Evolutionary conservation across 2,113 vertebrate genomes (phyloP).

Genomic region (Ranitomeya imitator): DNA sequence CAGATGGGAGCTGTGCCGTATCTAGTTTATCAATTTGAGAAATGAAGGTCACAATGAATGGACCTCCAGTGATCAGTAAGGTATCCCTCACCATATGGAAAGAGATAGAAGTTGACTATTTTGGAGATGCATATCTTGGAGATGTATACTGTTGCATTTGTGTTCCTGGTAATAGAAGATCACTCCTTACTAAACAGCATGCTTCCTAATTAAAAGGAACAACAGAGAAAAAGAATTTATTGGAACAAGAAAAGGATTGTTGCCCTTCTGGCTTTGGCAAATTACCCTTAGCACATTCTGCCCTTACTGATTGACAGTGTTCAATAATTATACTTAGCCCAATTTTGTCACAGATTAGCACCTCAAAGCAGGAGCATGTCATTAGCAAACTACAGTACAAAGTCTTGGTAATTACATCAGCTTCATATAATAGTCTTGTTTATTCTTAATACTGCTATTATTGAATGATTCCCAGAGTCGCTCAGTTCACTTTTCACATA

Average conservation of each 20-base stretch:
- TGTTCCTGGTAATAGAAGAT: not conserved
- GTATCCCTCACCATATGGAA: too few species aligned
- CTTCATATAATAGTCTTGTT: not conserved
- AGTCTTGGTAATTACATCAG: not conserved
- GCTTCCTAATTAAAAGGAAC: not conserved
- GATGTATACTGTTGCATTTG: not conserved
- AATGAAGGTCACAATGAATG: too few species aligned
- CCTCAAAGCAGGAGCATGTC: not conserved
- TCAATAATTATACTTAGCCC: constrained; percentile 19
- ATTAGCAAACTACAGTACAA: not conserved
- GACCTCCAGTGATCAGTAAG: too few species aligned
- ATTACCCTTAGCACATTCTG: not conserved
- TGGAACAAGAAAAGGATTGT: not conserved
- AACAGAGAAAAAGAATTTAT: not conserved
- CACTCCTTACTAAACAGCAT: not conserved
- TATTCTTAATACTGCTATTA: constrained; percentile 7
- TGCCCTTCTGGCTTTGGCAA: not conserved
- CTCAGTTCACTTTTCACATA: not conserved
- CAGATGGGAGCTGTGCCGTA: too few species aligned
- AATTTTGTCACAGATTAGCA: constrained; percentile 10
- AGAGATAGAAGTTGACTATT: too few species aligned
- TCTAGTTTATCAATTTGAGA: too few species aligned
- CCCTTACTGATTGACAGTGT: not conserved
- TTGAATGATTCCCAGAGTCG: not conserved
- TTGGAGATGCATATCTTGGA: too few species aligned